Evolutionary conservation across 2,797 vertebrate species (phyloP).

Genomic region (Malurus splendens): DNA sequence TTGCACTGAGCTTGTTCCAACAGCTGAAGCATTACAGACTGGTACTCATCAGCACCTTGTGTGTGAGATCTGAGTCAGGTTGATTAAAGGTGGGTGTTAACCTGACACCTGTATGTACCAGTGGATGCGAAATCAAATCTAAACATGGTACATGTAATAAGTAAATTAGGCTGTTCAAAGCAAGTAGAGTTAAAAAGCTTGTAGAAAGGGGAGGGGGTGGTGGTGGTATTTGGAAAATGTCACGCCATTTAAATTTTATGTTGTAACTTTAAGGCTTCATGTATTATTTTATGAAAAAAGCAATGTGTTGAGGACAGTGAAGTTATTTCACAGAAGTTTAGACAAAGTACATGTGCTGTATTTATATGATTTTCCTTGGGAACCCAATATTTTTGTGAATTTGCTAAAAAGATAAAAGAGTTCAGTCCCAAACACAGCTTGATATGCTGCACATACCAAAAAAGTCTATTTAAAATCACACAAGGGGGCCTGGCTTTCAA

Average conservation of each 20-base stretch:
- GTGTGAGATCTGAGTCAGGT: not conserved
- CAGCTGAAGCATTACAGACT: not conserved
- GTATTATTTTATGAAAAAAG: not conserved
- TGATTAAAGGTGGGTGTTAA: not conserved
- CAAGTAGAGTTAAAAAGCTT: not conserved
- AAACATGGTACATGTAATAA: not conserved
- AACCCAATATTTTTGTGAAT: conserved; percentile 19
- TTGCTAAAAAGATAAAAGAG: not conserved
- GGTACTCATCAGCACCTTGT: not conserved
- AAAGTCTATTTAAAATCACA: conserved; percentile 37
- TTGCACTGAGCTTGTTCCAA: not conserved
- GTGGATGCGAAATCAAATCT: not conserved
- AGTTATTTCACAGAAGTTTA: not conserved
- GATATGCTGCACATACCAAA: conserved; percentile 8
- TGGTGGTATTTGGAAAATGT: not conserved
- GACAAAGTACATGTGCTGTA: conserved; percentile 10
- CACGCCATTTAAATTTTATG: not conserved
- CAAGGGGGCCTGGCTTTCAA: not conserved
- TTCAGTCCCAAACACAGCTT: conserved; percentile 32
- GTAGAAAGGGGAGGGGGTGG: not conserved
- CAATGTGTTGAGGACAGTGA: not conserved
- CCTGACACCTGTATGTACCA: not conserved
- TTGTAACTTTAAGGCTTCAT: not conserved
- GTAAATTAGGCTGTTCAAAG: not conserved
- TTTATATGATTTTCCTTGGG: not conserved